Evolutionary conservation across 2,113 vertebrate genomes (phyloP).

Genomic region (Acanthochromis polyacanthus): DNA sequence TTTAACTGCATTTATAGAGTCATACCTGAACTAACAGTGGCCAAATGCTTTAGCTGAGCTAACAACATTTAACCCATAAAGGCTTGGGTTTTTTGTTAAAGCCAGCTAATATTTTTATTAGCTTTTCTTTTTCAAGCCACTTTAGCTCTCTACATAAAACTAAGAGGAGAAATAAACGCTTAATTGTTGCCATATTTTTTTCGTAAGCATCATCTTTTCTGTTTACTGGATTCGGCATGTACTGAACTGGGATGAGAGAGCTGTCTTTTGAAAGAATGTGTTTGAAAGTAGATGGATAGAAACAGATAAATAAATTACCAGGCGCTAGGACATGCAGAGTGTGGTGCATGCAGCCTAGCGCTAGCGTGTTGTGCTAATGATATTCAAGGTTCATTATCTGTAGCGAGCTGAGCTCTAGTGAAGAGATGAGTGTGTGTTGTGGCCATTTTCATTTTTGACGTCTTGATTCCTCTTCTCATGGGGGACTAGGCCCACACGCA

Average conservation of each 20-base stretch:
- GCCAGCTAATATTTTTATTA: too few species aligned
- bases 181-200: not conserved
- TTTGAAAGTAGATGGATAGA: not conserved
- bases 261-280: slow-evolving; percentile 8
- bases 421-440: slow-evolving; percentile 39
- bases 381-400: slow-evolving; percentile 64
- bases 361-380: slow-evolving; percentile 33
- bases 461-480: slow-evolving; percentile 56
- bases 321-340: not conserved
- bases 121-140: too few species aligned
- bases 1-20: too few species aligned
- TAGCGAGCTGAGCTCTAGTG: slow-evolving; percentile 38
- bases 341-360: slow-evolving; percentile 14
- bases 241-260: not conserved
- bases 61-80: too few species aligned
- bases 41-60: too few species aligned
- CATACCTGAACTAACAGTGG: too few species aligned
- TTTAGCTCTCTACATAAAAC: not conserved
- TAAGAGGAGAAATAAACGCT: not conserved
- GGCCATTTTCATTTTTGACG: slow-evolving; percentile 66
- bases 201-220: not conserved
- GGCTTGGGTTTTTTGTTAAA: too few species aligned
- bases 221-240: not conserved
- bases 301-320: slow-evolving; percentile 1
- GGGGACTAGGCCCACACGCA: too few species aligned